Evolutionary conservation across 2,888 invertebrate species (phyloP), one percentile per base, ranked within the genome.

Genomic region (Andricus curvator): DNA sequence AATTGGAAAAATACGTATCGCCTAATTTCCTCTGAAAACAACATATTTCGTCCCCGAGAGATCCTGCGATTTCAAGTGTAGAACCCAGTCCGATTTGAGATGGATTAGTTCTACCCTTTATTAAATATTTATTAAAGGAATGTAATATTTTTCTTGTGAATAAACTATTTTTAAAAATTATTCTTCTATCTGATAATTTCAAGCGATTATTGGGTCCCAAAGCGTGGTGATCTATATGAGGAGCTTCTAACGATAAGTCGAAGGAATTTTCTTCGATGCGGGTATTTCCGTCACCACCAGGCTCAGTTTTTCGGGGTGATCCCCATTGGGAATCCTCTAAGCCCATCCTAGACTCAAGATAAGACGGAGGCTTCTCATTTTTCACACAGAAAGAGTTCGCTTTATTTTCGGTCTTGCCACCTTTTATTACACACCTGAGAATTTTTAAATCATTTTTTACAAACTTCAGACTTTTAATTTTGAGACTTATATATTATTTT

Each of bases 231-330:
- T 22, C 29, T 11, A 33, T 56, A n/a, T n/a, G 33, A 56, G 51
- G n/a, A 33, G 74, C 51, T 56, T 74, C 20, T 25, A 56, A 56
- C n/a, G 74, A 74, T 74, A 74, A 74, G 74, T n/a, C 74, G 56
- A 56, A 56, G 33, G 74, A 74, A 33, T 74, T 74, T 74, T 33
- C 74, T 51, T 74, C 56, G 56, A 74, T 74, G 56, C 74, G 74
- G 74, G 74, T 37, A 56, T 56, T 51, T 56, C 33, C 33, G n/a
- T 74, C 74, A 74, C 33, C 74, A 56, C 74, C 74, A 74, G 74
- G 56, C 74, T 74, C 56, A 74, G 74, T 74, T 74, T 74, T 74
- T 56, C 20, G 74, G 56, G 51, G 33, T 74, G 74, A 56, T 56
- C 74, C 74, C 74, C 37, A 56, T 2, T 33, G 74, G 56, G 74